A percentile compares a stretch with the other conserved stretches of the same genome.
Evolutionary conservation across 2,888 invertebrate species (phyloP).

Genomic region (Eudasyphora cyanicolor): DNA sequence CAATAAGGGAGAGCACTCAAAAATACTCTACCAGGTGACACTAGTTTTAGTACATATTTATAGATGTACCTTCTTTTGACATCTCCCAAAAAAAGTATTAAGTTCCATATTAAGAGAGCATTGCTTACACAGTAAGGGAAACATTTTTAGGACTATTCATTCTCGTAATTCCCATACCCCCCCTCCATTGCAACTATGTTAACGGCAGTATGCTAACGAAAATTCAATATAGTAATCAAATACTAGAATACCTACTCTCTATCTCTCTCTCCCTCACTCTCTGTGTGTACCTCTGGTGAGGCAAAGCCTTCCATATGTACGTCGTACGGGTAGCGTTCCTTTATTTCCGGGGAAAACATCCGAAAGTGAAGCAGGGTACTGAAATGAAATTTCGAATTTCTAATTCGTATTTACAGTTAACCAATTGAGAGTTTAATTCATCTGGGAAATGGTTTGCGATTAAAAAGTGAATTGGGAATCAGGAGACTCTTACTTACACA

Average conservation of each 20-base stretch:
- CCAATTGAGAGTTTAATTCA: slow-evolving; percentile 34
- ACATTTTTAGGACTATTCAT: too few species aligned
- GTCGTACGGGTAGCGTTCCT: too few species aligned
- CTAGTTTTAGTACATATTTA: too few species aligned
- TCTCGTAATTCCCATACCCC: background rate
- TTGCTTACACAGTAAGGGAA: too few species aligned
- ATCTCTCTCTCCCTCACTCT: background rate
- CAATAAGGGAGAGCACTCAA: too few species aligned
- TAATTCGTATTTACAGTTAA: slow-evolving; percentile 35
- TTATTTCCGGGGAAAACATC: slow-evolving; percentile 7
- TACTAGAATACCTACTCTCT: background rate
- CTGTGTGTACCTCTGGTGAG: too few species aligned
- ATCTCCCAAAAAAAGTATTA: too few species aligned
- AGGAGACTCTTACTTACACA: too few species aligned
- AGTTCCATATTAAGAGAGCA: too few species aligned
- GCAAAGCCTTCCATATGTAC: too few species aligned
- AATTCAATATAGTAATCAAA: slow-evolving; percentile 20
- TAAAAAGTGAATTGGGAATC: slow-evolving; percentile 34
- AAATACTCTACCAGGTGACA: too few species aligned
- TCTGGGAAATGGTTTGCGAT: slow-evolving; percentile 8
- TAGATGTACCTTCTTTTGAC: too few species aligned
- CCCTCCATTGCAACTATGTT: background rate
- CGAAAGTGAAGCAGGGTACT: background rate
- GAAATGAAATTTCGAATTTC: slow-evolving; percentile 35
- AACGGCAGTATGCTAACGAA: background rate